Base-by-base conservation (phyloP, 1,140 invertebrate species). In the Drosophila sp. region DNA sequence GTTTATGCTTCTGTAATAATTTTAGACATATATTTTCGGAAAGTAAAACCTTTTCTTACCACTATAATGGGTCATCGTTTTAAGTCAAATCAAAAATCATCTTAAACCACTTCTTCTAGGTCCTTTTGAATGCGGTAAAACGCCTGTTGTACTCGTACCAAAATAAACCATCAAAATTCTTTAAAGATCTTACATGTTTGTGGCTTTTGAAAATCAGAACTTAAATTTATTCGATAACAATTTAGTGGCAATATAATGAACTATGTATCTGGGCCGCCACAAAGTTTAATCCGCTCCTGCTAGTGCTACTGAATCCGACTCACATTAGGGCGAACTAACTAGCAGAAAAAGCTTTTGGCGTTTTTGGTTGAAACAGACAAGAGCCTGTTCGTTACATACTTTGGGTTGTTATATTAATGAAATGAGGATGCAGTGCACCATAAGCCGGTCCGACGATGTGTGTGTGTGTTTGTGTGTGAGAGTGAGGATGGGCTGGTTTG, bases 351-450 rank as follows among this genome's bases (percentile, higher is more conserved):
- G 66, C 83, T 56, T 54, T 17, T 35, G 71, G 79, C 72, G 30
- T 60, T 87, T 55, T 66, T 55, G 54, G 79, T 79, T 66, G 71
- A 79, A 70, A 60, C 80, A 67, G 72, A 29, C 60, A 38, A 61
- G 35, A 61, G 27, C 25, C 25, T 44, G 30, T 17, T 58, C 35
- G 30, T 66, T 65, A 25, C 44, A 10, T 65, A 65, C 66, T 65
- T 65, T 17, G 40, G 61, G 62, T 63, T 79, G 82, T 66, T 83
- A 74, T 73, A 71, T 86, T 86, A 82, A 87, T 83, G 72, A 87
- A 86, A 82, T 86, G 73, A 70, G 38, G 73, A 76, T 70, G 76
- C 73, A 68, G 66, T 70, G 44, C 60, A 61, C 50, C 65, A 29
- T 17, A 25, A 35, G 38, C 38, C 23, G 11, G 17, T 50, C 41